These are phyloP conservation scores for Capreolus pygargus DNA, from an alignment of 2,113 vertebrate species.

Conservation along the genomic window DNA sequence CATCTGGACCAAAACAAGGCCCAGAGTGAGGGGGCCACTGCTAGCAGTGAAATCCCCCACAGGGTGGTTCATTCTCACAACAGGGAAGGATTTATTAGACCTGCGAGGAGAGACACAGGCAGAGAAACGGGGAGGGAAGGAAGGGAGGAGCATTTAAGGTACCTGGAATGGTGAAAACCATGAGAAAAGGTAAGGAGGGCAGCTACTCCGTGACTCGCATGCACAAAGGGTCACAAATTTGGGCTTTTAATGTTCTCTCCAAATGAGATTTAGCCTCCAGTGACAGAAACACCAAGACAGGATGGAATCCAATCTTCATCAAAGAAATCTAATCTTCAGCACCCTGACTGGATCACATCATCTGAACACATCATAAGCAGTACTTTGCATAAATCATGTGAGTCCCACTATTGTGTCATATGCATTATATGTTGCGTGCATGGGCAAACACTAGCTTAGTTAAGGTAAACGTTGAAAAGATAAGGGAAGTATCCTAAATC, in stretches of 20 bases:
- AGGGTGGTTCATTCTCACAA: background rate
- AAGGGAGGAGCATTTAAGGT: background rate
- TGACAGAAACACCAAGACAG: background rate
- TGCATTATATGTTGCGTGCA: too few species aligned
- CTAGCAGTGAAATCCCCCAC: background rate
- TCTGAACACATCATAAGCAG: background rate
- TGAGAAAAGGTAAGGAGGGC: background rate
- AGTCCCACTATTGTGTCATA: accelerated
- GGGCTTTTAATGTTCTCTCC: background rate
- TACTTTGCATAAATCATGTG: background rate
- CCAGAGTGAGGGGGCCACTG: accelerated
- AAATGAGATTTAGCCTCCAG: background rate
- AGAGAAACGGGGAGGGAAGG: too few species aligned
- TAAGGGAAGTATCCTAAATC: too few species aligned
- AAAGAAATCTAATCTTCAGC: background rate
- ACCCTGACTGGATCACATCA: too few species aligned
- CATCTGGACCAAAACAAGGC: background rate
- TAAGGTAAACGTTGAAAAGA: background rate
- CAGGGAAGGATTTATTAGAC: too few species aligned
- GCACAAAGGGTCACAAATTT: background rate
- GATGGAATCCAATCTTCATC: background rate
- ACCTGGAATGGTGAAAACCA: background rate
- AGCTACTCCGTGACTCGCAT: background rate
- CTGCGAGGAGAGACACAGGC: accelerated
- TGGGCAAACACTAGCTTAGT: background rate